phyloP scores from a whole-genome alignment of 2,888 invertebrate species.

The Agonopterix subpropinquella region DNA sequence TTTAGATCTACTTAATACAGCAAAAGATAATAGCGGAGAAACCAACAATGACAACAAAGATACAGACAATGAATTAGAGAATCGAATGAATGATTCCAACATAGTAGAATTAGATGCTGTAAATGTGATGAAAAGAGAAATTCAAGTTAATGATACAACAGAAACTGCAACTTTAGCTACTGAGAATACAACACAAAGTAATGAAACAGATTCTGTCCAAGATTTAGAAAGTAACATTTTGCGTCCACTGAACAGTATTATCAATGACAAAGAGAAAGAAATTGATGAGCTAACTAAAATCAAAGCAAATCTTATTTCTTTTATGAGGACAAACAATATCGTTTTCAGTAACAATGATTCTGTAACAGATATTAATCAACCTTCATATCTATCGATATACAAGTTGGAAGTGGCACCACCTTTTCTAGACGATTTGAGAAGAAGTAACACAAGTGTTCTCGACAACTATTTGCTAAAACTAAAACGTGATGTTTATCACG shows the following conservation, averaged over 20 bases:
- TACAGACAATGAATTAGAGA: too few relatives aligned
- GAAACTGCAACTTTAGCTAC: not conserved
- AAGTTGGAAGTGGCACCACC: conserved; percentile 29
- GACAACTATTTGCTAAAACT: conserved; percentile 36
- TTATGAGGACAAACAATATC: conserved; percentile 12
- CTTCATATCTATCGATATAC: conserved; percentile 21
- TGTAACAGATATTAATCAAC: conserved; percentile 8
- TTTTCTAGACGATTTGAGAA: conserved; percentile 18
- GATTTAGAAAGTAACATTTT: conserved; percentile 26
- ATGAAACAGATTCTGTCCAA: not conserved
- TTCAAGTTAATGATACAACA: not conserved
- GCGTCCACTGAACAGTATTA: conserved; percentile 33
- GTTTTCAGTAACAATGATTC: conserved; percentile 8
- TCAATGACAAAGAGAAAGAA: conserved; percentile 39
- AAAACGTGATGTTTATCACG: conserved; percentile 44
- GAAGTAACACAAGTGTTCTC: conserved; percentile 14
- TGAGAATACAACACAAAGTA: not conserved
- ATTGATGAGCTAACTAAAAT: conserved; percentile 33
- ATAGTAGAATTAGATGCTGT: conserved; percentile 6
- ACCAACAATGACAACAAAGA: too few relatives aligned
- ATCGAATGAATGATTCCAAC: too few relatives aligned
- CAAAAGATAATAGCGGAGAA: too few relatives aligned
- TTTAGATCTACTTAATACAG: too few relatives aligned
- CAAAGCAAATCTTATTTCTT: conserved; percentile 30
- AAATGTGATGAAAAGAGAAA: conserved; percentile 41